Percentiles rank a stretch among this genome's conserved stretches.
Conservation (phyloP, 23 tunicate genomes). For the Ascidia mentula region DNA sequence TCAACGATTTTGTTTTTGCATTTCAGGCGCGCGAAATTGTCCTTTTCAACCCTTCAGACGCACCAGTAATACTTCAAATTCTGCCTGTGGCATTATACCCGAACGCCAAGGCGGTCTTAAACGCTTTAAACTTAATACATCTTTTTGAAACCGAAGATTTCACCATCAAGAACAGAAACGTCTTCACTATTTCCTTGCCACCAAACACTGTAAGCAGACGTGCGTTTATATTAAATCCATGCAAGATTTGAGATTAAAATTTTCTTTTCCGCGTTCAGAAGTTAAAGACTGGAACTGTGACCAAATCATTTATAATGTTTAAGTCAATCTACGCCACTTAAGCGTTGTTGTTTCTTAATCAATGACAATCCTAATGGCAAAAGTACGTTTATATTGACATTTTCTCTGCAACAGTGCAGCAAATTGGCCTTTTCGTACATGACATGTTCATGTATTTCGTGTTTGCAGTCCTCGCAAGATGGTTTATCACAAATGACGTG, state of each 20-base stretch:
- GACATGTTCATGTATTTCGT: too few relatives aligned
- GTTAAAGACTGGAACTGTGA: too few relatives aligned
- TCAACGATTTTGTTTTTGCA: background rate
- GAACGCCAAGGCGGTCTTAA: slow-evolving; percentile 48
- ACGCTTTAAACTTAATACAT: slow-evolving; percentile 11
- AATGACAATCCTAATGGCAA: too few relatives aligned
- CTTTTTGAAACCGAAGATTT: slow-evolving; percentile 18
- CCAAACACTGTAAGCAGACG: slow-evolving; percentile 33
- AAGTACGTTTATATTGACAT: too few relatives aligned
- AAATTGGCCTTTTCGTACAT: too few relatives aligned
- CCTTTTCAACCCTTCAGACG: slow-evolving; percentile 61
- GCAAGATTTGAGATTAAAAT: too few relatives aligned
- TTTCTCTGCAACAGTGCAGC: too few relatives aligned
- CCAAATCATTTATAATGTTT: too few relatives aligned
- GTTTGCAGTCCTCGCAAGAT: slow-evolving; percentile 50
- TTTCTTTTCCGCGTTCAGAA: too few relatives aligned
- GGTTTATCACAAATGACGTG: slow-evolving; percentile 76
- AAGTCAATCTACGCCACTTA: too few relatives aligned
- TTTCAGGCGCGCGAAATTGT: slow-evolving; percentile 26
- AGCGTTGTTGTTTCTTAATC: too few relatives aligned
- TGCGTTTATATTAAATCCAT: too few relatives aligned
- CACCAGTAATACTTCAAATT: slow-evolving; percentile 70
- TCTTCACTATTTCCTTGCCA: slow-evolving; percentile 37
- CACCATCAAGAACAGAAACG: background rate
- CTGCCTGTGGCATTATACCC: slow-evolving; percentile 75